A percentile compares a stretch with the other conserved stretches of the same genome.
These are phyloP conservation scores for Sphaerodactylus townsendi DNA, from an alignment of 2,113 vertebrate species.

Conservation along the genomic window DNA sequence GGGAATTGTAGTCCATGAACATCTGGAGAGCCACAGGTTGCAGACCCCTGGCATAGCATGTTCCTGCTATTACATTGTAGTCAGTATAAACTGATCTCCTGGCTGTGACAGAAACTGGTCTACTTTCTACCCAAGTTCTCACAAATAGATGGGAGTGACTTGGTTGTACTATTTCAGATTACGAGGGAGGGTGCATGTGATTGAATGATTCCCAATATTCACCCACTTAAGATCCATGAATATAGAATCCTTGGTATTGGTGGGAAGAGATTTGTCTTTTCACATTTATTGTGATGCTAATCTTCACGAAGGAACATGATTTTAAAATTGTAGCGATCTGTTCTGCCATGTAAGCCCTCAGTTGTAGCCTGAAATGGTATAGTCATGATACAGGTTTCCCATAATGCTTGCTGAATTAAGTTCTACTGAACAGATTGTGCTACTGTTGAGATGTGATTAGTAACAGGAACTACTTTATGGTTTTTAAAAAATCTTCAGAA, in stretches of 20 bases:
- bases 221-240: background rate
- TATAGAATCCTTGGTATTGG: background rate
- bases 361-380: background rate
- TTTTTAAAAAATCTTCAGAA: background rate
- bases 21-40: too few species aligned
- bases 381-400: background rate
- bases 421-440: background rate
- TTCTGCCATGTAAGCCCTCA: background rate
- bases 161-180: background rate
- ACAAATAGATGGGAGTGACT: background rate
- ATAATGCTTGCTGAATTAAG: background rate
- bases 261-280: background rate
- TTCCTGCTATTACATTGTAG: background rate
- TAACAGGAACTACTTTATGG: background rate
- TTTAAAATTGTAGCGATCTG: background rate
- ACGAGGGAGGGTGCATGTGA: too few species aligned
- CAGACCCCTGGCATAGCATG: accelerated
- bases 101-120: background rate
- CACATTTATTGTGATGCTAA: background rate
- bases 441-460: background rate
- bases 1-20: too few species aligned
- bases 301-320: background rate
- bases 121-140: background rate
- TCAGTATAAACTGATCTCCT: background rate
- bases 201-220: background rate